These are phyloP conservation scores for Atta texana DNA, from an alignment of 1,140 invertebrate genomes.

Conservation along the genomic window DNA sequence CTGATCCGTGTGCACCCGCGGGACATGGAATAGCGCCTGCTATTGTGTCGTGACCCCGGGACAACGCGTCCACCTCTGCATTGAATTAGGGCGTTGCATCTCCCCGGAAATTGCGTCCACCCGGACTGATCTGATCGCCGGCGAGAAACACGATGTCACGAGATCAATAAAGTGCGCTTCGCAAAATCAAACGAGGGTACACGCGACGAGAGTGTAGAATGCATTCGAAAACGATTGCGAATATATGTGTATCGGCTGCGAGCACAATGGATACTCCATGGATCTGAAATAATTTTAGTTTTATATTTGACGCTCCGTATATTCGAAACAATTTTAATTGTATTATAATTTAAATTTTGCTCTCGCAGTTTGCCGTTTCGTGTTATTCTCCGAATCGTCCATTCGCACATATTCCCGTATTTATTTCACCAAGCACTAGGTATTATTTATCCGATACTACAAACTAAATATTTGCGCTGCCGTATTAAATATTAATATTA, in stretches of 20 bases:
- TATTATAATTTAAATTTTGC: not conserved
- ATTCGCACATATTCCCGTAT: not conserved
- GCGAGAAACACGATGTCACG: not conserved
- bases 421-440: not conserved
- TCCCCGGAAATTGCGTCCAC: slow-evolving; percentile 76
- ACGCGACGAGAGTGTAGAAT: not conserved
- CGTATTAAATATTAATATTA: not conserved
- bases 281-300: not conserved
- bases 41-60: slow-evolving; percentile 60
- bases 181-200: not conserved
- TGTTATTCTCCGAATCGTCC: not conserved
- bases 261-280: not conserved
- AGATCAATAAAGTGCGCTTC: not conserved
- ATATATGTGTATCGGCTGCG: not conserved
- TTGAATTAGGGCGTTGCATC: slow-evolving; percentile 71
- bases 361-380: slow-evolving; percentile 1
- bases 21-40: not conserved
- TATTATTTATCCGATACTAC: slow-evolving; percentile 12
- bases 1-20: not conserved
- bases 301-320: not conserved
- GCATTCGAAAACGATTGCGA: not conserved
- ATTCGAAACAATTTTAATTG: slow-evolving; percentile 10
- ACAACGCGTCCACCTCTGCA: slow-evolving; percentile 50
- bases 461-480: not conserved
- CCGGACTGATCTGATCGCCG: slow-evolving; percentile 31